A percentile compares a stretch with the other conserved stretches of the same genome.
phyloP scores from a whole-genome alignment of 2,888 invertebrate species.

The Hololepta plana region DNA sequence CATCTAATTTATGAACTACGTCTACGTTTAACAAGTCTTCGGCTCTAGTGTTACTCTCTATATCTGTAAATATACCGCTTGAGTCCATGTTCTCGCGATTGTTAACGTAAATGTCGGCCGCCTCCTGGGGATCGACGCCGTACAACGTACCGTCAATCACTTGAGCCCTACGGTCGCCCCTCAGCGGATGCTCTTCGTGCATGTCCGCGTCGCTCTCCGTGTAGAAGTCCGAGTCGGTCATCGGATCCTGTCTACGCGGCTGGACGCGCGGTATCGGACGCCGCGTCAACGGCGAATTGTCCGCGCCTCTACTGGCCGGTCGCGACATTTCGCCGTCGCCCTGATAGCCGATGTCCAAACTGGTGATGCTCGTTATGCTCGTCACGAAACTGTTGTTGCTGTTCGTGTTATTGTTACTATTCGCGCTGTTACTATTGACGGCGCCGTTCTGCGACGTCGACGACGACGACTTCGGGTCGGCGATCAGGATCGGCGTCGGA shows the following conservation, averaged over 20 bases:
- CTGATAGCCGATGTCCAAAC: slow-evolving; percentile 86
- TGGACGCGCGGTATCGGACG: slow-evolving; percentile 31
- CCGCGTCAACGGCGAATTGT: slow-evolving; percentile 44
- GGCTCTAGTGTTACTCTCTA: slow-evolving; percentile 49
- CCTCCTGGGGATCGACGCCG: slow-evolving; percentile 39
- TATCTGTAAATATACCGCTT: slow-evolving; percentile 75
- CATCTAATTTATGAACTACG: too few relatives aligned
- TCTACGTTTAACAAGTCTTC: slow-evolving; percentile 19
- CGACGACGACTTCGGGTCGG: too few relatives aligned
- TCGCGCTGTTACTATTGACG: slow-evolving; percentile 1
- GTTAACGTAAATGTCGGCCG: slow-evolving; percentile 32
- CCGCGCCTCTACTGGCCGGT: slow-evolving; percentile 66
- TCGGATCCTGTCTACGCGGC: slow-evolving; percentile 56
- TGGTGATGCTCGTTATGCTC: slow-evolving; percentile 79
- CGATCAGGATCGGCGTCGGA: slow-evolving; percentile 38
- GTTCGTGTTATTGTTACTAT: too few relatives aligned
- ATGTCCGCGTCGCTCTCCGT: slow-evolving; percentile 82
- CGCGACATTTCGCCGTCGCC: slow-evolving; percentile 82
- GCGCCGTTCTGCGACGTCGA: too few relatives aligned
- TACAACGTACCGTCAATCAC: slow-evolving; percentile 84
- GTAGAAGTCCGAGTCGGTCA: slow-evolving; percentile 85
- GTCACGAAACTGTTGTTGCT: slow-evolving; percentile 64
- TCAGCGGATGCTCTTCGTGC: slow-evolving; percentile 51
- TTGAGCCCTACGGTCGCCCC: slow-evolving; percentile 56
- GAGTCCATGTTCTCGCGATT: slow-evolving; percentile 71